Base-by-base conservation (phyloP, 2,113 vertebrate species). In the Aspiorhynchus laticeps region DNA sequence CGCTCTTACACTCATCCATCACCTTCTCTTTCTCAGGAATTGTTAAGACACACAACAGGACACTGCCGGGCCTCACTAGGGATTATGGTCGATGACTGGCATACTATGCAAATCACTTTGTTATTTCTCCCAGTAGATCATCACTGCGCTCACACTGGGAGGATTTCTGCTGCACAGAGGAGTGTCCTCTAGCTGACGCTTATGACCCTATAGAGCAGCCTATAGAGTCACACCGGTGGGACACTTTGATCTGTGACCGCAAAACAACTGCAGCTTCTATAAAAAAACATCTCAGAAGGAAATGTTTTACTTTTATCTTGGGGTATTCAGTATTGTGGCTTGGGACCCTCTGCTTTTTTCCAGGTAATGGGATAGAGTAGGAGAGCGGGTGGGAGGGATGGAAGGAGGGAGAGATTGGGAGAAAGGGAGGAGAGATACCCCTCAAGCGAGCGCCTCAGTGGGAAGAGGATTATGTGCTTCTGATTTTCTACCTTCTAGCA, bases 381-480 rank as follows among this genome's bases (percentile, higher is more conserved):
- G 80, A 77, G 53, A 53, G 82, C 84, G 67, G 67, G 69, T 82
- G 78, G 80, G 83, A 85, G 80, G 73, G 28, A 78, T 43, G 63
- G 28, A 85, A 81, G 38, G 83, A 79, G 75, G 51, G 83, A 85
- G 48, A 79, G 76, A 88, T 56, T 71, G 74, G 74, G 76, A 80
- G 83, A 84, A 63, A 85, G 75, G 21, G 71, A 53, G 80, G 73
- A 74, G 87, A 83, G 81, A 87, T 83, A 76, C 65, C 76, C 87
- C 87, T 69, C 41, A 69, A 87, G 84, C 48, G 65, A 84, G 84
- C 15, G 63, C 82, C 80, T 87, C 87, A 71, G 48, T 82, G 85
- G 86, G 80, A 85, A 87, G 28, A 77, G 89, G 88, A 90, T 90
- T 90, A 90, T 86, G 85, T 83, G 63, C 74, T 76, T 83, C 85